A percentile compares a stretch with the other conserved stretches of the same genome.
Evolutionary conservation across 2,888 invertebrate species (phyloP).

Genomic region (Shargacucullia verbasci): DNA sequence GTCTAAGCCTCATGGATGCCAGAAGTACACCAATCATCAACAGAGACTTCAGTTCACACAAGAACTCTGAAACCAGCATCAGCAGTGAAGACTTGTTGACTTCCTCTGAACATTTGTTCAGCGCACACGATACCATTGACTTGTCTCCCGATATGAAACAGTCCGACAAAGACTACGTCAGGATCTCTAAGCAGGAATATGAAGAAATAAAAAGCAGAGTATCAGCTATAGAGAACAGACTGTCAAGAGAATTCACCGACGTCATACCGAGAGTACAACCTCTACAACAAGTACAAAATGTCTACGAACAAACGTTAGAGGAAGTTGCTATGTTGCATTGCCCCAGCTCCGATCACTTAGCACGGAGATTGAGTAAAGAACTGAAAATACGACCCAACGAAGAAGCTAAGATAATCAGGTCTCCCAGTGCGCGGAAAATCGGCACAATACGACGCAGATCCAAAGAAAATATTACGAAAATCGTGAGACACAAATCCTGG

Average conservation of each 20-base stretch:
- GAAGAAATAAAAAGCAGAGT: conserved; percentile 94
- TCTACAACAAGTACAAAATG: conserved; percentile 91
- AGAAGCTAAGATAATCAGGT: conserved; percentile 92
- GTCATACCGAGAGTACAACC: conserved; percentile 85
- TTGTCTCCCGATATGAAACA: conserved; percentile 81
- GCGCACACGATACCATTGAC: conserved; percentile 82
- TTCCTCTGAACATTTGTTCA: conserved; percentile 82
- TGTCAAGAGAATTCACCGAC: conserved; percentile 91
- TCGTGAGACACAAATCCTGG: conserved; percentile 91
- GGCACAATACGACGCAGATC: conserved; percentile 93
- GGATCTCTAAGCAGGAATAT: conserved; percentile 93
- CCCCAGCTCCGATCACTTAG: conserved; percentile 91
- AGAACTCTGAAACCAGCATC: conserved; percentile 81
- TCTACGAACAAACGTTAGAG: conserved; percentile 92
- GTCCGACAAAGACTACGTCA: conserved; percentile 90
- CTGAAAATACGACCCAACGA: conserved; percentile 92
- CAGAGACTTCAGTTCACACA: conserved; percentile 73
- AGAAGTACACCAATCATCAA: conserved; percentile 81
- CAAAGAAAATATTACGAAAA: conserved; percentile 89
- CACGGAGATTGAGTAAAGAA: conserved; percentile 92
- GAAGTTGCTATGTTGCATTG: conserved; percentile 91
- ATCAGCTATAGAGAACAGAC: conserved; percentile 91
- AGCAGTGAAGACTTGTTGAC: conserved; percentile 83
- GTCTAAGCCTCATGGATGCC: conserved; percentile 82
- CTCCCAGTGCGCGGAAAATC: conserved; percentile 95